Evolutionary conservation across 2,888 invertebrate genomes (phyloP), one percentile per base, ranked within the genome.

Genomic region (Ypsolopha sequella): DNA sequence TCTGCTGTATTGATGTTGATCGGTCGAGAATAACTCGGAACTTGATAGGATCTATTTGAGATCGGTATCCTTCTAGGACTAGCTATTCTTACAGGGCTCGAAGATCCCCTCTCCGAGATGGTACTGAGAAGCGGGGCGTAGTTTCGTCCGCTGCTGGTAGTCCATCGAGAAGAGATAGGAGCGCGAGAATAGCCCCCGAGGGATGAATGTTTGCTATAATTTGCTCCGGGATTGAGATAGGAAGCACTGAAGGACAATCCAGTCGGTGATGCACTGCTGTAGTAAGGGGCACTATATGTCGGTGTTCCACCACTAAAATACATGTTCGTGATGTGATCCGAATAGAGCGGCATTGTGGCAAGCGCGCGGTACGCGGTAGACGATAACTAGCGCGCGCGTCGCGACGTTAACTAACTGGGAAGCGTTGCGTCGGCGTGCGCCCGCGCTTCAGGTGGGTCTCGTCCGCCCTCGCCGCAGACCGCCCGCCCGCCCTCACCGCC

Each of bases 1-100:
- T 95, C 94, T 36, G 94, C 93, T 2, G 95, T 95, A 71, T 95
- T 94, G 56, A 95, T 93, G 58, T 91, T 89, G 49, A 92, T 90
- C 1, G 94, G 93, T 51, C 92, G 89, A 1, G 90, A 79, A 58
- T 82, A 70, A 65, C 71, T 62, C 60, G 77, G 60, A 72, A 89
- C 58, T 63, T 80, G 58, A 71, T 82, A 69, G 51, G 59, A 68
- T 88, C 79, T 73, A 80, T 89, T 56, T 76, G 90, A 48, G 82
- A 89, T 64, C 69, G 89, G 75, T 51, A 76, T 63, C 57, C 85
- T 71, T 56, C 86, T 70, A 2, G 86, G 86, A 54, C 86, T 86
- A 53, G 67, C 74, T 64, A 86, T 74, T 64, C 86, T 73, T 45
- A 72, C 66, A 11, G 80, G 82, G 58, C 74, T 80, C 8, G 71